Conservation (phyloP, 2,797 vertebrate genomes). For the Siniperca scherzeri region DNA sequence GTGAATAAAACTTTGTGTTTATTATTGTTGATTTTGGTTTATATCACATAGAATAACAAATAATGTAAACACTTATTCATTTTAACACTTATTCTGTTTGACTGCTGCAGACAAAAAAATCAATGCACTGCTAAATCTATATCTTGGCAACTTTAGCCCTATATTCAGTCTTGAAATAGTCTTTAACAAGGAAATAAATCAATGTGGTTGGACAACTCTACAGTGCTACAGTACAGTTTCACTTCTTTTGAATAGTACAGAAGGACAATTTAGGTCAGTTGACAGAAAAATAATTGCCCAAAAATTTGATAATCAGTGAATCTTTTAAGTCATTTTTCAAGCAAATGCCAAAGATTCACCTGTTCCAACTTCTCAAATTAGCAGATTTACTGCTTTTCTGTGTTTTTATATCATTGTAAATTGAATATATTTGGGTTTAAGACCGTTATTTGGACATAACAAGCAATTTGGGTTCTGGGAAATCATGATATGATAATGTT, state of each 20-base stretch:
- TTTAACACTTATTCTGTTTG: constrained; percentile 4
- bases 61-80: background rate
- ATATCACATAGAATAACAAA: constrained; percentile 19
- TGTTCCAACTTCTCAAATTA: background rate
- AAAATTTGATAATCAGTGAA: background rate
- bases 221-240: background rate
- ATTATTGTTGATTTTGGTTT: constrained; percentile 13
- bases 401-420: background rate
- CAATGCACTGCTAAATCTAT: background rate
- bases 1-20: background rate
- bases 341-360: background rate
- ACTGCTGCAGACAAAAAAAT: constrained; percentile 11
- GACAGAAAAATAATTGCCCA: background rate
- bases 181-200: constrained; percentile 18
- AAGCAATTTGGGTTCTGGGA: background rate
- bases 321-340: background rate
- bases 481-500: background rate
- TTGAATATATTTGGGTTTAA: background rate
- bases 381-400: background rate
- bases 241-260: background rate
- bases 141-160: constrained; percentile 3
- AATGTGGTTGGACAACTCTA: background rate
- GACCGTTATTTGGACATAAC: background rate
- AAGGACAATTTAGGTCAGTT: background rate
- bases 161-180: background rate